Percentiles rank a stretch among this genome's conserved stretches.
These are phyloP conservation scores for Porites cylindrica DNA, from an alignment of 92 coral and sea anemone genomes.

Conservation along the genomic window DNA sequence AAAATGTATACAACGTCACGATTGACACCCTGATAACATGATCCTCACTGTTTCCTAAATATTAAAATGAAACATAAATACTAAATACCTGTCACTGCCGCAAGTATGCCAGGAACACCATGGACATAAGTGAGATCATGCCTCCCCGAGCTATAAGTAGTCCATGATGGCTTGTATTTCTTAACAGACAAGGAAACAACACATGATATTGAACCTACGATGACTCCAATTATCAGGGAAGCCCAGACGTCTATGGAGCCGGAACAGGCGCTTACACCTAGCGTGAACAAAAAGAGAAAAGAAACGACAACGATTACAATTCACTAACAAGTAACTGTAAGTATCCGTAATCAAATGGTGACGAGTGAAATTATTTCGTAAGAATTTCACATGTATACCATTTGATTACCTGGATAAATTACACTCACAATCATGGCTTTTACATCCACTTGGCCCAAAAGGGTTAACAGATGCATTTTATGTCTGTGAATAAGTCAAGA, in stretches of 20 bases:
- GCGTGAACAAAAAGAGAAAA: background rate
- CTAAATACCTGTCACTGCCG: constrained; percentile 80
- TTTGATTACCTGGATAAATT: too few relatives aligned
- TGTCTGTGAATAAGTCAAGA: too few relatives aligned
- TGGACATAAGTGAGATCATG: constrained; percentile 81
- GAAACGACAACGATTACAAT: background rate
- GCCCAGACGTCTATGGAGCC: constrained; percentile 95
- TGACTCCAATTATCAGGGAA: constrained; percentile 74
- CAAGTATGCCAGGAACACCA: constrained; percentile 91
- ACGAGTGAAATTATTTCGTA: too few relatives aligned
- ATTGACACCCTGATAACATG: too few relatives aligned
- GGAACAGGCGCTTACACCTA: constrained; percentile 86
- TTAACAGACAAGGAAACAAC: constrained; percentile 61
- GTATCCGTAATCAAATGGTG: too few relatives aligned
- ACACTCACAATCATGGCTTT: too few relatives aligned
- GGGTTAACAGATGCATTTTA: too few relatives aligned
- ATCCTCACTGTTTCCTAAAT: too few relatives aligned
- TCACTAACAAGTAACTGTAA: too few relatives aligned
- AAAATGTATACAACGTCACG: background rate
- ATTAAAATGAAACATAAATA: too few relatives aligned
- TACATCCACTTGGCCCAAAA: too few relatives aligned
- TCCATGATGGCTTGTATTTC: constrained; percentile 72
- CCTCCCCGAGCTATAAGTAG: constrained; percentile 62
- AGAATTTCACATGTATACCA: too few relatives aligned
- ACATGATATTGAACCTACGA: constrained; percentile 79